Base-by-base conservation (phyloP, 37 sponge, comb jelly and placozoan species). In the Mnemiopsis leidyi region DNA sequence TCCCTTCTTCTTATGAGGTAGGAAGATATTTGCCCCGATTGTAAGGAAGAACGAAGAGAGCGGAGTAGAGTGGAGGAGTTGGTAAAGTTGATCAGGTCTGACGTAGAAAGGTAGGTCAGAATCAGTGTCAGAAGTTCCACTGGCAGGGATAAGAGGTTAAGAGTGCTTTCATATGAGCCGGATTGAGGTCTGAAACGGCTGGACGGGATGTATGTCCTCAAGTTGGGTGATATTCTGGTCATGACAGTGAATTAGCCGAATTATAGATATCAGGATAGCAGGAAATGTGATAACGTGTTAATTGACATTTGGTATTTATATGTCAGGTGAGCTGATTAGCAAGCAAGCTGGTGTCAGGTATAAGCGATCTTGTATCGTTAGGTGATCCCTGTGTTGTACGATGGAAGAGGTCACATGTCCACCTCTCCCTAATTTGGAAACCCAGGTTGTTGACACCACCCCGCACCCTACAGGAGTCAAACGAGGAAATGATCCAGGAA, bases 61-160 rank as follows among this genome's bases (percentile, higher is more conserved):
- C 79, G 32, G 79, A 77, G 32, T 33, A 13, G 3, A 32, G 79
- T 34, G 36, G 32, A 77, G 79, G 79, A 31, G 36, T 32, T 32
- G 79, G 79, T 77, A 32, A 77, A 77, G 18, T 77, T 26, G 79
- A 77, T 77, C 1, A 77, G 36, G 18, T 77, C 79, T 20, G 36
- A 1, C 2, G 79, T 77, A 16, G 79, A 32, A 0, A 77, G 79
- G 79, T 34, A 77, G 36, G 32, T 77, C 1, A 77, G 79, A 77
- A 77, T 1, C 32, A 77, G 33, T 31, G 79, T 34, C 1, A 77
- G 33, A 1, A 77, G 79, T 18, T 77, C 79, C 18, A 32, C 20
- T 5, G 79, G 79, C 0, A 77, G 36, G 18, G 34, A 31, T 34
- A 77, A 32, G 35, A 77, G 36, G 33, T 26, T 34, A 13, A 13